Evolutionary conservation across 1,140 invertebrate genomes (phyloP).

Genomic region (Anthonomus grandis): DNA sequence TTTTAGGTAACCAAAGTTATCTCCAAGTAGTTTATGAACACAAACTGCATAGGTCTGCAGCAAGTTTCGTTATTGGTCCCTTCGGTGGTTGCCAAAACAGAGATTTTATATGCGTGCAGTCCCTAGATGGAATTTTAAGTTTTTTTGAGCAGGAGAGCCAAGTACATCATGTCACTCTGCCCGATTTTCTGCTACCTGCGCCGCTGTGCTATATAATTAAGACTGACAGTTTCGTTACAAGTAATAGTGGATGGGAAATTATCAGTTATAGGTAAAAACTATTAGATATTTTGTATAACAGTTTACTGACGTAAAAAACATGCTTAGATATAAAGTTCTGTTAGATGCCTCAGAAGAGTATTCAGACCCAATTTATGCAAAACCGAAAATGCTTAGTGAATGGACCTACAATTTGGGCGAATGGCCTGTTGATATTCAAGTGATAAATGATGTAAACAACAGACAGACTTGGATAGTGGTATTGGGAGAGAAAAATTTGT

Average conservation of each 20-base stretch:
- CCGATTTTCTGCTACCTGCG: constrained; percentile 73
- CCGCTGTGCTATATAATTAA: constrained; percentile 72
- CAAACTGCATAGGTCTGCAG: constrained; percentile 59
- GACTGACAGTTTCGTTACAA: constrained; percentile 77
- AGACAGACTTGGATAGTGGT: constrained; percentile 56
- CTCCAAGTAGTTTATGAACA: constrained; percentile 64
- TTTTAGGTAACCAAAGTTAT: constrained; percentile 61
- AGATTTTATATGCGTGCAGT: constrained; percentile 85
- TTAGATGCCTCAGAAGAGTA: constrained; percentile 56
- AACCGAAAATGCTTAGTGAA: constrained; percentile 61
- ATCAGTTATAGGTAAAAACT: constrained; percentile 72
- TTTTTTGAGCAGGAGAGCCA: constrained; percentile 88
- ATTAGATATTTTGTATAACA: constrained; percentile 1
- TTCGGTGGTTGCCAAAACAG: constrained; percentile 76
- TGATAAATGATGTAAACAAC: constrained; percentile 51
- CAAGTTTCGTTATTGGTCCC: constrained; percentile 68
- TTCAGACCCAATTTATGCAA: constrained; percentile 50
- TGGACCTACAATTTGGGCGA: constrained; percentile 80
- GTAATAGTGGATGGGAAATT: constrained; percentile 68
- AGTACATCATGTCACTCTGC: constrained; percentile 70
- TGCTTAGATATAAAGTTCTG: constrained; percentile 61
- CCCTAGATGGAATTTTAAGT: constrained; percentile 75
- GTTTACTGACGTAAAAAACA: background rate
- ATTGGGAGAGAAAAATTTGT: constrained; percentile 71
- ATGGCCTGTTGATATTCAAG: constrained; percentile 62